Base-by-base conservation (phyloP, 2,113 vertebrate genomes). In the Ictidomys tridecemlineatus region DNA sequence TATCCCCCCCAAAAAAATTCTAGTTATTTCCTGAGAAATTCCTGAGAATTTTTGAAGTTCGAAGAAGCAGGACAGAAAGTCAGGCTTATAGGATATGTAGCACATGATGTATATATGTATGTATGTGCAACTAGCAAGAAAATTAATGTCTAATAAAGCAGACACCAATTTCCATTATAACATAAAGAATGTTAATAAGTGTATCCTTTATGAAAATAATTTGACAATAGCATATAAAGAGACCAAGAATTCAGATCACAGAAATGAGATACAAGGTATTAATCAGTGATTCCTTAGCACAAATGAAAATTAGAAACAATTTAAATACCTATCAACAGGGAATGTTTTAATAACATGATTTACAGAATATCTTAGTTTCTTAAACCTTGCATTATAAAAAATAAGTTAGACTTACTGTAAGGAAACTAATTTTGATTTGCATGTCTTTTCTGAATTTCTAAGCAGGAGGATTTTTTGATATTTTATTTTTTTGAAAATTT, bases 371-470 rank as follows among this genome's bases (percentile, higher is more conserved):
- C 32, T 95, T n/a, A 22, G 2, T 85, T 93, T 94, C 37, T 93
- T 72, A 67, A 93, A 7, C 8, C 73, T 45, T 91, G 85, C 6
- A n/a, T 91, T 77, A 88, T 67, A 84, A 89, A 89, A 87, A 30
- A 24, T 37, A 77, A 90, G 4, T 26, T 51, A 70, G 32, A 94
- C 20, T 85, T 73, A 56, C 91, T 65, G 78, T 79, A 93, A 87
- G 6, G 7, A 70, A 65, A 85, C 45, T 87, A 34, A 73, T 67
- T 90, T 86, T 69, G 24, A 80, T 92, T 93, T n/a, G 1, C 17
- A 89, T 86, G 32, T 92, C 30, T 83, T 96, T 78, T n/a, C 39
- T 95, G 32, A 95, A 85, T 85, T 95, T 34, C 39, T 95, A 61
- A 92, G 73, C 18, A 93, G 56, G 16, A 4, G 61, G 8, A 34